Percentiles rank a stretch among this genome's conserved stretches.
Evolutionary conservation across 2,797 vertebrate genomes (phyloP).

Genomic region (Gymnothorax javanicus): DNA sequence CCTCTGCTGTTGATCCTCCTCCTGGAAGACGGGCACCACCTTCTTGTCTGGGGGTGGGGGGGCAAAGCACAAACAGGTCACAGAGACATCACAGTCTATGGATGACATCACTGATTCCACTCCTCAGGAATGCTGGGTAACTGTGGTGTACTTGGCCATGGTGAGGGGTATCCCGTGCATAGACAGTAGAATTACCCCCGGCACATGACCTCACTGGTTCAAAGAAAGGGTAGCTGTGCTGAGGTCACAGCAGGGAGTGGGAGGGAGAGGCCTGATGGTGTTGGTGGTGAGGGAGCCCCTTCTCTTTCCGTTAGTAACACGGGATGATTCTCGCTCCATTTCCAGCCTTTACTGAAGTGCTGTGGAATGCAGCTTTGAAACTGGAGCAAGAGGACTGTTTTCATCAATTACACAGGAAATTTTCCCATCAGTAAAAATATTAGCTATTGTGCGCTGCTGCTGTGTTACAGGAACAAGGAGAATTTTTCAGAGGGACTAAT

Average conservation of each 20-base stretch:
- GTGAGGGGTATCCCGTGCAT: background rate
- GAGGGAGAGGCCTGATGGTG: background rate
- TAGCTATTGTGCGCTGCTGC: background rate
- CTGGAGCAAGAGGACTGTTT: background rate
- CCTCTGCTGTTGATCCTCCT: slow-evolving; percentile 87
- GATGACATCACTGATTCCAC: background rate
- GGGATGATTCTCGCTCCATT: background rate
- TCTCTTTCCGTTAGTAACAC: slow-evolving; percentile 30
- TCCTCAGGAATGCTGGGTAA: background rate
- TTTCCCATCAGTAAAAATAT: slow-evolving; percentile 24
- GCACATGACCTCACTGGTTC: background rate
- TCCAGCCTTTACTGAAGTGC: slow-evolving; percentile 24
- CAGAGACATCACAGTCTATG: background rate
- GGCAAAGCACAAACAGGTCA: slow-evolving; percentile 4
- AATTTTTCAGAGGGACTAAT: background rate
- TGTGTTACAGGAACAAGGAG: background rate
- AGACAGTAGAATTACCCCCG: background rate
- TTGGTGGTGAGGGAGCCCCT: background rate
- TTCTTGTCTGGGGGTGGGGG: slow-evolving; percentile 75
- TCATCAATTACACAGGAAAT: background rate
- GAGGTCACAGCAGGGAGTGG: background rate
- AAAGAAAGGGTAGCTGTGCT: background rate
- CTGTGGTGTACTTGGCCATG: background rate
- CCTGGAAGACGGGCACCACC: slow-evolving; percentile 84
- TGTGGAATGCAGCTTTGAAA: slow-evolving; percentile 34